phyloP scores from a whole-genome alignment of 2,113 vertebrate genomes.

The Pollachius pollachius region DNA sequence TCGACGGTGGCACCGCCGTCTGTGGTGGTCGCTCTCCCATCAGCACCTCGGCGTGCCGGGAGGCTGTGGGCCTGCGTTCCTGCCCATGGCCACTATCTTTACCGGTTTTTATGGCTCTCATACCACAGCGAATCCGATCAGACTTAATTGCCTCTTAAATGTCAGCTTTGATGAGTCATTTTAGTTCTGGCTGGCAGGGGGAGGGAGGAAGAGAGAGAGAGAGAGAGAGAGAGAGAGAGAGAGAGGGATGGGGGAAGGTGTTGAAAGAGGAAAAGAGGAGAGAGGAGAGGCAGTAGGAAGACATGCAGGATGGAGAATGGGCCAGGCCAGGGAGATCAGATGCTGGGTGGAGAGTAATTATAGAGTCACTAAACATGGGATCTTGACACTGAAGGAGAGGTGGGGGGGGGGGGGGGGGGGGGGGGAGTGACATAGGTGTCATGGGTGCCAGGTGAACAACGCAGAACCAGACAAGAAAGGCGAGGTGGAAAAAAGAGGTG shows the following conservation, averaged over 20 bases:
- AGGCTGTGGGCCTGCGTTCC: constrained; percentile 1
- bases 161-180: constrained; percentile 68
- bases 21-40: constrained; percentile 18
- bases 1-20: constrained; percentile 6
- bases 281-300: constrained; percentile 5
- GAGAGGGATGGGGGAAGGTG: constrained; percentile 38
- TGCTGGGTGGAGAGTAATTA: constrained; percentile 14
- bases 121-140: constrained; percentile 27
- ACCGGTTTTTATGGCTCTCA: constrained; percentile 39
- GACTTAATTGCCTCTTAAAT: constrained; percentile 64
- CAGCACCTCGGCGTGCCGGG: background rate
- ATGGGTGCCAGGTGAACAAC: no score
- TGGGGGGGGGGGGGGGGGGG: no score
- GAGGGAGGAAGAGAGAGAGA: constrained; percentile 15
- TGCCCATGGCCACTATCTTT: constrained; percentile 11
- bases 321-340: constrained; percentile 10
- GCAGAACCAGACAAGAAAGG: no score
- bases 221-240: constrained; percentile 1
- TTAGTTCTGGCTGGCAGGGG: constrained; percentile 34
- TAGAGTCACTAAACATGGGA: constrained; percentile 13
- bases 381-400: no score
- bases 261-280: constrained; percentile 36
- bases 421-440: no score
- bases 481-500: constrained; percentile 17
- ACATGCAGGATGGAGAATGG: constrained; percentile 24